These are phyloP conservation scores for Corvus hawaiiensis DNA, from an alignment of 2,113 vertebrate species.

Conservation along the genomic window DNA sequence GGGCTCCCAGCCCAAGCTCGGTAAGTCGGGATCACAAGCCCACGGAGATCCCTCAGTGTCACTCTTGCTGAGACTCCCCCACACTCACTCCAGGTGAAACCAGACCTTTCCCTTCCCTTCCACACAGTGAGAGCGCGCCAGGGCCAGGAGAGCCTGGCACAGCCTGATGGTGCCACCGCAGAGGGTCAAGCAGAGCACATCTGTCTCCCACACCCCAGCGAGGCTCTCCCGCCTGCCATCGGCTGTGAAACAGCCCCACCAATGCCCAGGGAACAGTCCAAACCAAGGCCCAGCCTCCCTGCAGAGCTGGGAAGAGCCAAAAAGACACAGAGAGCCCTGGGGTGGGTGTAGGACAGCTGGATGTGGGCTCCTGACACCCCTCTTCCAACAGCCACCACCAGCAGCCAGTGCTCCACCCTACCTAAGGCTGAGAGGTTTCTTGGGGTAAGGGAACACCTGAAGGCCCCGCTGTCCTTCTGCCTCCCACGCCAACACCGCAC, in stretches of 20 bases:
- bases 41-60: not conserved
- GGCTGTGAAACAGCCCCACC: not conserved
- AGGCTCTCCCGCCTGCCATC: not conserved
- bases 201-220: accelerated
- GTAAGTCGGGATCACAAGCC: not conserved
- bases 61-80: not conserved
- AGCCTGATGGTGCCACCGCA: not conserved
- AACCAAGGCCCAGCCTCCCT: not conserved
- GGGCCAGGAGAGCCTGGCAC: not conserved
- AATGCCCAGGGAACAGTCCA: not conserved
- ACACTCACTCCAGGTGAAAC: not conserved
- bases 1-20: not conserved
- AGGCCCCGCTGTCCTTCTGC: too few relatives aligned
- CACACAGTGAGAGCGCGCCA: accelerated
- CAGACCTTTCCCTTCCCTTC: not conserved
- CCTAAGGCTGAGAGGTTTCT: not conserved
- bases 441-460: not conserved
- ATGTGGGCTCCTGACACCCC: accelerated
- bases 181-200: accelerated
- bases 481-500: not conserved
- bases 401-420: not conserved
- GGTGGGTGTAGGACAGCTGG: accelerated
- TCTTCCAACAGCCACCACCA: not conserved
- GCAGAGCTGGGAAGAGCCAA: not conserved
- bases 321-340: too few relatives aligned